phyloP scores from a whole-genome alignment of 2,888 invertebrate species.

The Leptura quadrifasciata region DNA sequence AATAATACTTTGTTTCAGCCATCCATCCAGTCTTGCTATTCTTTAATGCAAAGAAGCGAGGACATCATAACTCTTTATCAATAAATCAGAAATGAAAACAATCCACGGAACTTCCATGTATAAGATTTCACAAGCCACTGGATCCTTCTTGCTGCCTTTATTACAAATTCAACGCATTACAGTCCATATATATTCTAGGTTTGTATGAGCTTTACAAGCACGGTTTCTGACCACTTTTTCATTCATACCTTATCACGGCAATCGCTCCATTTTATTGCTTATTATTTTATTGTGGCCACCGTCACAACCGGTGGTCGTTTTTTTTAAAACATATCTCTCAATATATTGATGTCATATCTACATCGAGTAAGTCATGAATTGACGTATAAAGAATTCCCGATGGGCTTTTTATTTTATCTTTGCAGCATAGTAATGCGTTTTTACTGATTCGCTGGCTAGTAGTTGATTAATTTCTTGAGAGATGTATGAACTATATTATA shows the following conservation, averaged over 20 bases:
- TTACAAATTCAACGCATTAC: conserved; percentile 55
- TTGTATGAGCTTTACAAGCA: conserved; percentile 63
- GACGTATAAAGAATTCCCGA: conserved; percentile 52
- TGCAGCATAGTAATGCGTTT: conserved; percentile 20
- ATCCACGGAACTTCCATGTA: conserved; percentile 47
- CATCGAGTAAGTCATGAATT: conserved; percentile 55
- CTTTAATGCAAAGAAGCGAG: conserved; percentile 53
- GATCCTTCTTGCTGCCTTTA: conserved; percentile 54
- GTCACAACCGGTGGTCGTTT: conserved; percentile 63
- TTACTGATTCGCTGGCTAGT: neutral
- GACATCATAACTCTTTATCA: conserved; percentile 62
- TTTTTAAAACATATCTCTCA: conserved; percentile 50
- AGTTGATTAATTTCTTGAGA: conserved; percentile 47
- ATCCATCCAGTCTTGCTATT: conserved; percentile 52
- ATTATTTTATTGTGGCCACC: conserved; percentile 64
- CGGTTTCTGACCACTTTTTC: conserved; percentile 60
- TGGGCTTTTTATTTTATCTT: conserved; percentile 43
- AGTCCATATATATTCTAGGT: conserved; percentile 59
- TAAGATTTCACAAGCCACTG: conserved; percentile 49
- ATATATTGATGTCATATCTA: conserved; percentile 53
- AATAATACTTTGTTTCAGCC: neutral
- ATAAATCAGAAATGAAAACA: conserved; percentile 61
- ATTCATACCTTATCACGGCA: conserved; percentile 60
- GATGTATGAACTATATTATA: conserved; percentile 45
- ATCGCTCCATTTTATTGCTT: conserved; percentile 64